Evolutionary conservation across 2,797 vertebrate species (phyloP), one percentile per base, ranked within the genome.

Genomic region (Heliangelus exortis): DNA sequence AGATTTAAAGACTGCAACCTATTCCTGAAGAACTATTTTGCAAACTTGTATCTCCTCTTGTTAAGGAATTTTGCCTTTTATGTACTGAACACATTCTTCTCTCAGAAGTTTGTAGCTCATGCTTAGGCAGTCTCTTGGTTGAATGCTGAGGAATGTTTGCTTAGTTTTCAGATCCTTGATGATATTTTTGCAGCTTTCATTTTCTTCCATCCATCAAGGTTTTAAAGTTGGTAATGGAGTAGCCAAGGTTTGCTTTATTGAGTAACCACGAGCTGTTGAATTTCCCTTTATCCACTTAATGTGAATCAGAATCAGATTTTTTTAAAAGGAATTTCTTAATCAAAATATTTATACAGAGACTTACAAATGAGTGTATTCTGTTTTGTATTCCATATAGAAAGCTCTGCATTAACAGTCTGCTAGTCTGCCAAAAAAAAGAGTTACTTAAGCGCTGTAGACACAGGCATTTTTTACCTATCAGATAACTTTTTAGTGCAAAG

Each of bases 181-280:
- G 51, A 71, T 51, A 92, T 59, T 81, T 92, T 93, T 84, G 90
- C 89, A 90, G 45, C 93, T 93, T 97, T 89, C 81, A 83, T 93
- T 96, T 95, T 86, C 87, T 84, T 94, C 88, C 66, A 63, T 91
- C 78, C 86, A 57, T 85, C 84, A 36, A 57, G 82, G 88, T 96
- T 95, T 91, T 95, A 54, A 91, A 92, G 62, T 77, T 88, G 72
- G 53, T 92, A 90, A 90, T 59, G 43, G 92, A 97, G 78, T 94
- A 93, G 72, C 89, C 89, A 83, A n/a, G n/a, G 23, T 86, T 95
- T 97, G 75, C 89, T 97, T 97, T 95, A 97, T 92, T 95, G 81
- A 90, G 62, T 92, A 96, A 93, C 78, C 73, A 93, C 91, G 96
- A 90, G 91, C 94, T 95, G 75, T 19, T 95, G 82, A 59, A 90